These are phyloP conservation scores for Laspeyria flexula DNA, from an alignment of 2,888 invertebrate species.

Conservation along the genomic window DNA sequence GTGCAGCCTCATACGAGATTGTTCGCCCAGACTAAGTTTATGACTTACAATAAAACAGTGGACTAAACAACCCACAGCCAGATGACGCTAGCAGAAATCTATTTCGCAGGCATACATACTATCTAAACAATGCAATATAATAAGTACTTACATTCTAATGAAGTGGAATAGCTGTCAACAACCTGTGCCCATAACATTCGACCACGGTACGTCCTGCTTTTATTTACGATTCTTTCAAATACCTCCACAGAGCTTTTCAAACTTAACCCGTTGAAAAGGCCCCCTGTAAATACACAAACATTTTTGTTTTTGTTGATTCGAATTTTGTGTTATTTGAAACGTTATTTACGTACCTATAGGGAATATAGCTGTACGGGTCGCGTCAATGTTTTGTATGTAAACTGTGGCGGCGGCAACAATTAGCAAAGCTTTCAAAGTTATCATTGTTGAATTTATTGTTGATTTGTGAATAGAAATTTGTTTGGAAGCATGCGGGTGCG, in stretches of 20 bases:
- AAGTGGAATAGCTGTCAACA: slow-evolving; percentile 70
- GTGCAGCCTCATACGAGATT: not conserved
- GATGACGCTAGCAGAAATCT: not conserved
- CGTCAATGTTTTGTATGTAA: slow-evolving; percentile 29
- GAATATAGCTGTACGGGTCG: slow-evolving; percentile 51
- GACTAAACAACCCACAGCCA: not conserved
- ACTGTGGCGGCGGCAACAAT: slow-evolving; percentile 34
- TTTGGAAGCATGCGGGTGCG: slow-evolving; percentile 62
- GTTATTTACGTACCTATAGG: slow-evolving; percentile 66
- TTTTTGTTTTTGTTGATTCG: slow-evolving; percentile 16
- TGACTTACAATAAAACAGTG: not conserved
- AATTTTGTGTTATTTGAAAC: slow-evolving; percentile 1
- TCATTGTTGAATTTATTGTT: slow-evolving; percentile 48
- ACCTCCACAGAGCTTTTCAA: slow-evolving; percentile 54
- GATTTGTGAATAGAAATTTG: slow-evolving; percentile 42
- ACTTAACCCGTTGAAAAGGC: slow-evolving; percentile 75
- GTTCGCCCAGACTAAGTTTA: not conserved
- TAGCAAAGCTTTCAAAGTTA: slow-evolving; percentile 43
- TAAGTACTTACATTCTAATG: slow-evolving; percentile 67
- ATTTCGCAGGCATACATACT: not conserved
- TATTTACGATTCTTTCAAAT: slow-evolving; percentile 61
- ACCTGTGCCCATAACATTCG: slow-evolving; percentile 57
- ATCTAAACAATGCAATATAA: slow-evolving; percentile 1
- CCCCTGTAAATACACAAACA: slow-evolving; percentile 67
- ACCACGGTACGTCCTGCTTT: slow-evolving; percentile 61